Evolutionary conservation across 2,888 invertebrate genomes (phyloP).

Genomic region (Odontomyia ornata): DNA sequence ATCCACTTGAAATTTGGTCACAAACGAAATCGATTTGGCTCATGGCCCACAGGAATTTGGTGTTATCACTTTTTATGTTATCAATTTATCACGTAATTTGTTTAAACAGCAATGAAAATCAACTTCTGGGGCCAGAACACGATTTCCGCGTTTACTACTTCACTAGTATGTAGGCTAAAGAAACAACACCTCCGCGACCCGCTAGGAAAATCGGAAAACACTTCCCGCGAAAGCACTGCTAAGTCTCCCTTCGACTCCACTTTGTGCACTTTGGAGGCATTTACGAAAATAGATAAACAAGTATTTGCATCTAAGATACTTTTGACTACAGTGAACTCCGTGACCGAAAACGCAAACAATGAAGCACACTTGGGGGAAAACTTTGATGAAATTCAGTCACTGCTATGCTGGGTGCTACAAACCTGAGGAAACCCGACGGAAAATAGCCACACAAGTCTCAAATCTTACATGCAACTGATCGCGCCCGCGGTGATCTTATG

Average conservation of each 20-base stretch:
- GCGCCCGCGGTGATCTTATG: conserved; percentile 35
- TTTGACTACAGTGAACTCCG: not conserved
- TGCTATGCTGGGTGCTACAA: not conserved
- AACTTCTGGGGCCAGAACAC: not conserved
- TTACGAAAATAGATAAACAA: not conserved
- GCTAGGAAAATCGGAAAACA: not conserved
- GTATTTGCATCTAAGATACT: not conserved
- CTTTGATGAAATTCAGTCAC: not conserved
- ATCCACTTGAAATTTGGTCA: conserved; percentile 13
- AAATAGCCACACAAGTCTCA: conserved; percentile 24
- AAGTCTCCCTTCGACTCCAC: not conserved
- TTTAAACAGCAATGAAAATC: conserved; percentile 25
- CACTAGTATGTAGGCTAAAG: conserved; percentile 2
- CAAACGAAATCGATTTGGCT: not conserved
- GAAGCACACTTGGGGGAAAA: conserved; percentile 10
- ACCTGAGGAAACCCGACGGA: conserved; percentile 21
- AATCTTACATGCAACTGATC: conserved; percentile 38
- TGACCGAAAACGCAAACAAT: conserved; percentile 1
- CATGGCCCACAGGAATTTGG: conserved; percentile 7
- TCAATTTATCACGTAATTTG: conserved; percentile 36
- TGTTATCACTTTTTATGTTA: conserved; percentile 37
- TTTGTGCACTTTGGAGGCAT: not conserved
- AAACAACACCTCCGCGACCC: not conserved
- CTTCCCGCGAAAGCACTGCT: not conserved
- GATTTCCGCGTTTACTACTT: not conserved